Evolutionary conservation across 2,888 invertebrate species (phyloP).

Genomic region (Parnassius smintheus): DNA sequence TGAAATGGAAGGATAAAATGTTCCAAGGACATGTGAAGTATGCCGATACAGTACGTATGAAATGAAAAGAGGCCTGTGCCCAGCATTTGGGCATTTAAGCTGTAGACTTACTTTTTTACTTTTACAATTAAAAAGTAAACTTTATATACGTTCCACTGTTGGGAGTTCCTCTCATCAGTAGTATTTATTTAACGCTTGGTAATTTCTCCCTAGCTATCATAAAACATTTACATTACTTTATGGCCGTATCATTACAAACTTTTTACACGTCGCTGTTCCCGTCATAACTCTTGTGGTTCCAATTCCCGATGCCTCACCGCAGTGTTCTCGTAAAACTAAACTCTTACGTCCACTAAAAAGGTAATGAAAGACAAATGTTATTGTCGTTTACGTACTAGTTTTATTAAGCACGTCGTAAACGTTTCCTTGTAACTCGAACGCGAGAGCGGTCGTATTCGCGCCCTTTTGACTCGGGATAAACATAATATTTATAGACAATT

Average conservation of each 20-base stretch:
- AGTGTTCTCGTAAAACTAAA: constrained; percentile 44
- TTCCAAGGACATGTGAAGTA: no score
- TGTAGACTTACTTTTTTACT: no score
- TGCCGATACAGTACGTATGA: no score
- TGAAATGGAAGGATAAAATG: no score
- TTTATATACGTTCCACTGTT: no score
- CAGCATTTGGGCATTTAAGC: no score
- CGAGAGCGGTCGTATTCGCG: constrained; percentile 13
- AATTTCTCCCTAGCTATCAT: not conserved
- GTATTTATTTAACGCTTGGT: not conserved
- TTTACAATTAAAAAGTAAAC: no score
- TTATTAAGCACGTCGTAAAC: constrained; percentile 54
- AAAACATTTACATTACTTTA: not conserved
- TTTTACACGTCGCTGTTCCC: constrained; percentile 7
- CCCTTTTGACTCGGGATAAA: constrained; percentile 11
- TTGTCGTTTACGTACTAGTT: constrained; percentile 49
- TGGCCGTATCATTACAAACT: constrained; percentile 6
- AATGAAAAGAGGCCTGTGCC: no score
- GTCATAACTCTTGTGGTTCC: constrained; percentile 12
- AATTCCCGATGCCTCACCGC: constrained; percentile 9
- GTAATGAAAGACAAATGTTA: constrained; percentile 59
- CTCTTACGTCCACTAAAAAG: constrained; percentile 53
- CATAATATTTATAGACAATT: constrained; percentile 14
- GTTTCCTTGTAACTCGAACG: constrained; percentile 18
- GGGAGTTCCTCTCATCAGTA: no score